Conservation (phyloP, 2,888 invertebrate species). For the Papilio protenor region DNA sequence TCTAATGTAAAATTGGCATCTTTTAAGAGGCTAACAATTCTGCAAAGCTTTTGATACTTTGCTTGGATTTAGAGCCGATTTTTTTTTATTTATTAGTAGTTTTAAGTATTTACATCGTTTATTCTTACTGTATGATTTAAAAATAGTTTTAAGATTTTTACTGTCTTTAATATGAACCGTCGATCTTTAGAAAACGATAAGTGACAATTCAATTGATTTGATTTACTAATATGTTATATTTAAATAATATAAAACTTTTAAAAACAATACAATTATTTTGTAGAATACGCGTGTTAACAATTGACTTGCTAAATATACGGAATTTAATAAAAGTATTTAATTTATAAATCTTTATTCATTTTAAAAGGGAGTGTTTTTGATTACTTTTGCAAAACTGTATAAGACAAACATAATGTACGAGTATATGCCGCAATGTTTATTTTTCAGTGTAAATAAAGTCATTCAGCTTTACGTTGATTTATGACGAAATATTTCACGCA, state of each 20-base stretch:
- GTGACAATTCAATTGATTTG: conserved; percentile 2
- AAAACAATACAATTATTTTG: background rate
- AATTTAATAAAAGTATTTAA: conserved; percentile 11
- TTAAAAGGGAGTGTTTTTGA: no score
- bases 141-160: conserved; percentile 32
- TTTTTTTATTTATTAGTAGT: conserved; percentile 41
- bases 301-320: conserved; percentile 6
- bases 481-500: no score
- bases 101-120: conserved; percentile 27
- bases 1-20: background rate
- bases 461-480: no score
- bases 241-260: background rate
- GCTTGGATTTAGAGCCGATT: background rate
- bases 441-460: no score
- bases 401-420: no score
- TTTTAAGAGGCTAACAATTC: background rate
- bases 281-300: background rate
- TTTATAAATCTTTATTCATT: background rate
- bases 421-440: no score
- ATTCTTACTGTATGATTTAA: conserved; percentile 23
- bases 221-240: background rate
- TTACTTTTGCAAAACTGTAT: no score
- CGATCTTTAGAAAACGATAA: background rate
- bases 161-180: conserved; percentile 32
- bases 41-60: background rate